Conservation (phyloP, 2,113 vertebrate genomes). For the Cyprinodon brontotheroides region DNA sequence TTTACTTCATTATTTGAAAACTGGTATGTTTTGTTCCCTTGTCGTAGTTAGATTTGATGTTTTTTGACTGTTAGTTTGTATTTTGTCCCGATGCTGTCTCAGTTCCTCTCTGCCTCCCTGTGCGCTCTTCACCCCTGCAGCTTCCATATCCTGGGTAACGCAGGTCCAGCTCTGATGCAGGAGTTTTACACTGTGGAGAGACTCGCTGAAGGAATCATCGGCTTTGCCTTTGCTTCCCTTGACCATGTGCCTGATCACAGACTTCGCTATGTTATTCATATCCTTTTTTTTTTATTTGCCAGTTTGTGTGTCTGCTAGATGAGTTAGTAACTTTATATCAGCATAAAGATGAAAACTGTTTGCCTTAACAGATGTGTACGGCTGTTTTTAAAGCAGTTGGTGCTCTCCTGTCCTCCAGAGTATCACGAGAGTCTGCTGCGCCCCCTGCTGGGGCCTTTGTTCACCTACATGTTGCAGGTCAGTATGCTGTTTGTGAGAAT, state of each 20-base stretch:
- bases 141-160: slow-evolving; percentile 89
- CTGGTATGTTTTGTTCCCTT: slow-evolving; percentile 82
- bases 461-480: slow-evolving; percentile 93
- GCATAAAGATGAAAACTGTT: slow-evolving; percentile 3
- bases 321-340: not conserved
- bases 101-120: not conserved
- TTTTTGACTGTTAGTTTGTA: not conserved
- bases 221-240: slow-evolving; percentile 87
- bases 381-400: slow-evolving; percentile 91
- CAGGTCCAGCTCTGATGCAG: slow-evolving; percentile 88
- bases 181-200: slow-evolving; percentile 92
- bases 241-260: slow-evolving; percentile 93
- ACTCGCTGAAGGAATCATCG: slow-evolving; percentile 84
- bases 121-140: slow-evolving; percentile 63
- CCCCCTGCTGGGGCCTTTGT: slow-evolving; percentile 91
- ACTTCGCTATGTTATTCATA: slow-evolving; percentile 93
- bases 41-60: not conserved
- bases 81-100: not conserved
- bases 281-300: slow-evolving; percentile 77
- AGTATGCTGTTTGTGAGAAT: slow-evolving; percentile 27
- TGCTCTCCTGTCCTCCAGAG: slow-evolving; percentile 89
- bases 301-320: not conserved
- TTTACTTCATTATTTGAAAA: slow-evolving; percentile 90
- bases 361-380: slow-evolving; percentile 84
- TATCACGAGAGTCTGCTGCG: slow-evolving; percentile 88